Evolutionary conservation across 1,140 invertebrate species (phyloP).

Genomic region (Steinernema khuongi): DNA sequence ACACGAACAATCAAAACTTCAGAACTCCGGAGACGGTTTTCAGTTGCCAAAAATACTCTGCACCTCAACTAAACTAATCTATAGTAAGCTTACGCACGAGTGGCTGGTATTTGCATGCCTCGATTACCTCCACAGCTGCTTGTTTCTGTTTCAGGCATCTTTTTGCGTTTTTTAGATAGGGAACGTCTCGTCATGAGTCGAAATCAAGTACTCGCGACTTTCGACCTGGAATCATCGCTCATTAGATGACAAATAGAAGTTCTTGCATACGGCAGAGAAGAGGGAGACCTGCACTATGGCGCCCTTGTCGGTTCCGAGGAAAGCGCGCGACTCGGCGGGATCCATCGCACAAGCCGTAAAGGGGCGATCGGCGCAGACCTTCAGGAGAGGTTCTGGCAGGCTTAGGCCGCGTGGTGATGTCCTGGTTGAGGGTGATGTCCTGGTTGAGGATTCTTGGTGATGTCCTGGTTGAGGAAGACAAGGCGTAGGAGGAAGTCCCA

Average conservation of each 20-base stretch:
- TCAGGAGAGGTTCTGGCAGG: slow-evolving; percentile 27
- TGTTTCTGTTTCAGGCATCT: too few relatives aligned
- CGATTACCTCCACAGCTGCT: too few relatives aligned
- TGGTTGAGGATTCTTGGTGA: background rate
- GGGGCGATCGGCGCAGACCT: slow-evolving; percentile 33
- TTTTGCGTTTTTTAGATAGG: too few relatives aligned
- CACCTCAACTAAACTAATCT: too few relatives aligned
- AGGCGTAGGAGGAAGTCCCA: background rate
- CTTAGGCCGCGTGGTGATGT: slow-evolving; percentile 24
- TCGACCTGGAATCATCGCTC: background rate
- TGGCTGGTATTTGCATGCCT: too few relatives aligned
- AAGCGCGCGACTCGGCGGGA: slow-evolving; percentile 31
- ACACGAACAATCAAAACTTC: too few relatives aligned
- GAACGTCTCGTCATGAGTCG: slow-evolving; percentile 26
- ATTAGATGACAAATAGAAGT: background rate
- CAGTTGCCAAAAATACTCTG: too few relatives aligned
- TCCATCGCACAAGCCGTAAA: slow-evolving; percentile 31
- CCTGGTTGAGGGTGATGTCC: too few relatives aligned
- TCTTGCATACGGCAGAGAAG: slow-evolving; percentile 16
- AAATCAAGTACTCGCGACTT: slow-evolving; percentile 23
- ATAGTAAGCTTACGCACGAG: too few relatives aligned
- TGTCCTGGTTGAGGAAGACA: background rate
- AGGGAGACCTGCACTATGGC: slow-evolving; percentile 33
- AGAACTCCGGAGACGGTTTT: too few relatives aligned
- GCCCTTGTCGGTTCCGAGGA: slow-evolving; percentile 35